Evolutionary conservation across 2,113 vertebrate species (phyloP).

Genomic region (Marmota flaviventris): DNA sequence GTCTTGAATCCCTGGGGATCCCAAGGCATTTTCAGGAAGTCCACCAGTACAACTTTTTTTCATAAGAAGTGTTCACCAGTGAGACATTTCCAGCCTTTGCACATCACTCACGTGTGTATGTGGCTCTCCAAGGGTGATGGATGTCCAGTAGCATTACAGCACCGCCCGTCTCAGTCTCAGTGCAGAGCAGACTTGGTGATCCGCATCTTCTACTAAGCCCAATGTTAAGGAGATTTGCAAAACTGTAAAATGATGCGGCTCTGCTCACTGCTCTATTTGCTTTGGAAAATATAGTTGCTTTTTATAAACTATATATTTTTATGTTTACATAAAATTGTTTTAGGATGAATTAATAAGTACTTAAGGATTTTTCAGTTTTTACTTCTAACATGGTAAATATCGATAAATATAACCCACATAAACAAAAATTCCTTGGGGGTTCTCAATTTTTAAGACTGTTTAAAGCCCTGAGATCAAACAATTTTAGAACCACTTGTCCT

Average conservation of each 20-base stretch:
- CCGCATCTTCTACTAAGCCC: neutral
- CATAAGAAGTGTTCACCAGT: neutral
- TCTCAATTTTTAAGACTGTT: slow-evolving; percentile 11
- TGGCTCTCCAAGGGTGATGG: neutral
- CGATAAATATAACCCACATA: neutral
- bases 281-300: slow-evolving; percentile 22
- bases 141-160: neutral
- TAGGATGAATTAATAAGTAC: neutral
- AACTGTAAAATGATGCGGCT: neutral
- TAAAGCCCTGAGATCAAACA: neutral
- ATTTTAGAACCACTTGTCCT: neutral
- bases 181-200: neutral
- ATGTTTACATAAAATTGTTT: neutral
- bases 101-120: neutral
- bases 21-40: neutral
- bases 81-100: neutral
- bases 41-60: neutral
- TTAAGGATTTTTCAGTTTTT: neutral
- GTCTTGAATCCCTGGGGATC: neutral
- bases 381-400: no score
- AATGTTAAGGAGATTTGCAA: no score
- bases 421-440: neutral
- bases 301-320: neutral
- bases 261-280: neutral
- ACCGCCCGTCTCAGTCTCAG: no score